A percentile compares a stretch with the other conserved stretches of the same genome.
Evolutionary conservation across 1,140 invertebrate genomes (phyloP).

Genomic region (Drosophila bifasciata): DNA sequence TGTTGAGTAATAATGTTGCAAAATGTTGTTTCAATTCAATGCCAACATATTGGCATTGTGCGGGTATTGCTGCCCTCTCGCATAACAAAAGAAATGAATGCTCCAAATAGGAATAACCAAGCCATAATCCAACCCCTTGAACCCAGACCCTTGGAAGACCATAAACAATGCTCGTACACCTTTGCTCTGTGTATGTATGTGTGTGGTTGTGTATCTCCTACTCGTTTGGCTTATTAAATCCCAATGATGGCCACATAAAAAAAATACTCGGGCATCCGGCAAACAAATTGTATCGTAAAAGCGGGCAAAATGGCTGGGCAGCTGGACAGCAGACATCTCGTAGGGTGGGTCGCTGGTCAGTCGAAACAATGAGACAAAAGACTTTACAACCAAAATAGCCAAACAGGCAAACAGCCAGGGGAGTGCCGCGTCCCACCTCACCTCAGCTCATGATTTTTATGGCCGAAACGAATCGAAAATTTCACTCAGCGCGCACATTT

Average conservation of each 20-base stretch:
- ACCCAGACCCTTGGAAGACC: slow-evolving; percentile 10
- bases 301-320: slow-evolving; percentile 22
- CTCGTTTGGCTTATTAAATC: slow-evolving; percentile 73
- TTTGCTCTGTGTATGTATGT: slow-evolving; percentile 41
- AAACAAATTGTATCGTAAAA: slow-evolving; percentile 79
- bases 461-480: slow-evolving; percentile 69
- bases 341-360: background rate
- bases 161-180: slow-evolving; percentile 39
- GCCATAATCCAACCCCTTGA: no score
- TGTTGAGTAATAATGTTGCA: background rate
- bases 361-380: slow-evolving; percentile 63
- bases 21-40: slow-evolving; percentile 46
- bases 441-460: slow-evolving; percentile 68
- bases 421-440: slow-evolving; percentile 43
- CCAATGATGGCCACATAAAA: slow-evolving; percentile 73
- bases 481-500: slow-evolving; percentile 71
- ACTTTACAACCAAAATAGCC: slow-evolving; percentile 44
- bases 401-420: slow-evolving; percentile 30
- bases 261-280: slow-evolving; percentile 49
- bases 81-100: slow-evolving; percentile 35
- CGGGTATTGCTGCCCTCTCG: slow-evolving; percentile 6
- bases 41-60: slow-evolving; percentile 17
- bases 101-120: slow-evolving; percentile 29
- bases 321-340: slow-evolving; percentile 23
- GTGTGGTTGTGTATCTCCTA: slow-evolving; percentile 7